These are phyloP conservation scores for Hypomesus transpacificus DNA, from an alignment of 2,113 vertebrate species.

Conservation along the genomic window DNA sequence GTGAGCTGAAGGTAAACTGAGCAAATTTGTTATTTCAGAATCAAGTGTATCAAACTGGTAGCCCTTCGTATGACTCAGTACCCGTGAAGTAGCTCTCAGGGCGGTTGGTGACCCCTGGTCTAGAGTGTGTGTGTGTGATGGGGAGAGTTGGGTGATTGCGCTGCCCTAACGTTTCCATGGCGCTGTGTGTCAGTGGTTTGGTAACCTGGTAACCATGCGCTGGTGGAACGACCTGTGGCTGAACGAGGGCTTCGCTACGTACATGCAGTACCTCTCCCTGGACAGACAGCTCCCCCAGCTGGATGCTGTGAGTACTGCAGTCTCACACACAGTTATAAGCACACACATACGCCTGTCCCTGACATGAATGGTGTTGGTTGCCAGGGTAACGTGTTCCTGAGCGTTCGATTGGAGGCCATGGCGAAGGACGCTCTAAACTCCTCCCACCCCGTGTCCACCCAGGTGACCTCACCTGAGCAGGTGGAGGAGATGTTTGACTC, in stretches of 20 bases:
- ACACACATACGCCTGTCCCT: too few relatives aligned
- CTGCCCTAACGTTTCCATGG: conserved; percentile 11
- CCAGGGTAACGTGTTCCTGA: conserved; percentile 85
- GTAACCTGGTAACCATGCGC: conserved; percentile 93
- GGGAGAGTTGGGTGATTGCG: not conserved
- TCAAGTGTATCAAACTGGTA: too few relatives aligned
- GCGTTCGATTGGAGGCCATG: conserved; percentile 80
- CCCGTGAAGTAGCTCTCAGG: too few relatives aligned
- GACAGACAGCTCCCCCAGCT: conserved; percentile 75
- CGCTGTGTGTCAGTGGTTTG: conserved; percentile 85
- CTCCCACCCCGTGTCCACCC: conserved; percentile 83
- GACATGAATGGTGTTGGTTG: conserved; percentile 31
- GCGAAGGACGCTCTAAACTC: conserved; percentile 88
- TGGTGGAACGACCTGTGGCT: conserved; percentile 99
- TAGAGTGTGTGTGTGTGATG: not conserved
- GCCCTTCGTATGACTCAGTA: too few relatives aligned
- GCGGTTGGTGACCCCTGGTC: too few relatives aligned
- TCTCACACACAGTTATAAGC: not conserved
- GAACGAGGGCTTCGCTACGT: conserved; percentile 96
- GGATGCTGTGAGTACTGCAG: conserved; percentile 75
- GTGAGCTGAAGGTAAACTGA: too few relatives aligned
- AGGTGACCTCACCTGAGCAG: conserved; percentile 80
- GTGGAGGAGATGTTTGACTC: conserved; percentile 96
- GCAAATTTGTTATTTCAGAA: too few relatives aligned
- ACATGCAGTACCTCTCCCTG: conserved; percentile 88